Base-by-base conservation (phyloP, 2,888 invertebrate species). In the Microplitis manilae region DNA sequence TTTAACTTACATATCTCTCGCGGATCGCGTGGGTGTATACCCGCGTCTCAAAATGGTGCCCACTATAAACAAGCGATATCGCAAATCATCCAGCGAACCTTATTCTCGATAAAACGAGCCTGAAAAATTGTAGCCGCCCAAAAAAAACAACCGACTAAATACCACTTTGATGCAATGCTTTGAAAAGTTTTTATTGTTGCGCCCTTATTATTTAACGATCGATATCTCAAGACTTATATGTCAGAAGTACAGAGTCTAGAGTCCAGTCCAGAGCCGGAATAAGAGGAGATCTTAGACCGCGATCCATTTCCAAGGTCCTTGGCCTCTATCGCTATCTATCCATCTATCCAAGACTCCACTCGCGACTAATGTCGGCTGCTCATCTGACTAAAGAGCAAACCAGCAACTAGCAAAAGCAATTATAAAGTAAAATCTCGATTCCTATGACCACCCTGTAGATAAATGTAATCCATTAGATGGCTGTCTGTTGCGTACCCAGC, bases 31-130 rank as follows among this genome's bases (percentile, higher is more conserved):
- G 85, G 86, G 87, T 86, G 87, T 86, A 80, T 83, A 83, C 84
- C 76, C 82, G 84, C 84, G 83, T 30, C 85, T 84, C 85, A 88
- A 88, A 88, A 88, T 88, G 88, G 88, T 84, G 87, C 77, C 73
- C 62, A 13, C 60, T 60, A 62, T 17, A 62, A 20, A 62, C 15
- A 62, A 20, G 7, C 17, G 20, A 62, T 8, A 20, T 17, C 62
- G n/a, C 30, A 20, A 70, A 20, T 70, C 9, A 17, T 62, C 62
- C 17, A 59, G n/a, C n/a, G 62, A 8, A n/a, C 62, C 62, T 17
- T 59, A 59, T 62, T 17, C 65, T 13, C 38, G 8, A 65, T 13
- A 65, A 30, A 5, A 6, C 6, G 13, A 20, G 38, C 65, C 38
- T 30, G 20, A 30, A 65, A 65, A 20, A 6, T 13, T 65, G 6